phyloP scores from a whole-genome alignment of 2,888 invertebrate genomes.

The Clusia tigrina region DNA sequence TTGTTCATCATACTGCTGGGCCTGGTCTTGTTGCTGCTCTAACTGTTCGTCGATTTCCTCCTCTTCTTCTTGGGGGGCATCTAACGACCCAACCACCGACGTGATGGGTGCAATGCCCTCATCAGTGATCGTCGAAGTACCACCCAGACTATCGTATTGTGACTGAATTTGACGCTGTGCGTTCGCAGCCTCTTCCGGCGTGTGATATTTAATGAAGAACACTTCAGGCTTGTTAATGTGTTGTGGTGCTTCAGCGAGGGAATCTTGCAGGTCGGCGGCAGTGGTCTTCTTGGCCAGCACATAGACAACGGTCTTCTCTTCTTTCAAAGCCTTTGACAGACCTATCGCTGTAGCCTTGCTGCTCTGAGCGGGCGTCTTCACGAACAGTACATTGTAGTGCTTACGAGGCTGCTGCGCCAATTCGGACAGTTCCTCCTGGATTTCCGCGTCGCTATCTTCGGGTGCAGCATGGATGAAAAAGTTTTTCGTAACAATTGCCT shows the following conservation, averaged over 20 bases:
- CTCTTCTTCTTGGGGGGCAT: slow-evolving; percentile 50
- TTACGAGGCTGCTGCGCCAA: slow-evolving; percentile 56
- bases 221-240: slow-evolving; percentile 62
- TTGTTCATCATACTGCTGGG: slow-evolving; percentile 26
- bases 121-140: slow-evolving; percentile 58
- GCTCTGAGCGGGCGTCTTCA: slow-evolving; percentile 60
- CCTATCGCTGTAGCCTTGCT: slow-evolving; percentile 56
- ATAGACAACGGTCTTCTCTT: slow-evolving; percentile 64
- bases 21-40: slow-evolving; percentile 30
- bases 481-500: slow-evolving; percentile 61
- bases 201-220: slow-evolving; percentile 64
- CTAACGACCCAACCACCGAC: slow-evolving; percentile 60
- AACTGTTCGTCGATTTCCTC: slow-evolving; percentile 43
- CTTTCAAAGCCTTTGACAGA: slow-evolving; percentile 55
- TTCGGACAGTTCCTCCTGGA: slow-evolving; percentile 56
- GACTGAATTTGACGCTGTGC: slow-evolving; percentile 63
- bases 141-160: slow-evolving; percentile 61
- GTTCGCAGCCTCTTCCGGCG: slow-evolving; percentile 61
- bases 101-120: slow-evolving; percentile 60
- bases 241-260: slow-evolving; percentile 56
- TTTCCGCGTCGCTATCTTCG: slow-evolving; percentile 60
- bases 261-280: slow-evolving; percentile 57
- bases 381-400: slow-evolving; percentile 63
- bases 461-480: slow-evolving; percentile 63
- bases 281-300: slow-evolving; percentile 62